These are phyloP conservation scores for Phalanger gymnotis DNA, from an alignment of 2,797 vertebrate species.

Conservation along the genomic window DNA sequence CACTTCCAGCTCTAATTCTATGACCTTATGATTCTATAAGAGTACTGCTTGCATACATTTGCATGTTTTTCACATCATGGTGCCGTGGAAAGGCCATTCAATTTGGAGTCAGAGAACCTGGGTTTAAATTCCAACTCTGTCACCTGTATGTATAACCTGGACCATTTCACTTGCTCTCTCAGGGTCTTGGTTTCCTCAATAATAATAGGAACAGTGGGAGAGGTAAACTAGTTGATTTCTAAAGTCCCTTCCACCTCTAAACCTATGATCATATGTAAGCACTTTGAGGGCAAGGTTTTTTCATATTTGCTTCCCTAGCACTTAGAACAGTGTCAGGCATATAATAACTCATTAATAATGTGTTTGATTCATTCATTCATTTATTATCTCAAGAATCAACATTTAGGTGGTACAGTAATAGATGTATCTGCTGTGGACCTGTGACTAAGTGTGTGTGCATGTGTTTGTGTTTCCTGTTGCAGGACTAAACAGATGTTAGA, in stretches of 20 bases:
- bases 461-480: background rate
- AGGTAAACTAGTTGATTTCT: background rate
- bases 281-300: background rate
- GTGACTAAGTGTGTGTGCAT: background rate
- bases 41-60: background rate
- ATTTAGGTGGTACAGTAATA: background rate
- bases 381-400: background rate
- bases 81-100: background rate
- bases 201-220: background rate
- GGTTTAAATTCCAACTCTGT: background rate
- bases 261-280: background rate
- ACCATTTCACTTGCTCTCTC: background rate
- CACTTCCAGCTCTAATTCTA: background rate
- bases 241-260: background rate
- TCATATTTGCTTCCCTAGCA: background rate
- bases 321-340: background rate
- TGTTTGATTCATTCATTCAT: background rate
- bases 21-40: background rate
- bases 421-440: background rate
- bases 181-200: background rate
- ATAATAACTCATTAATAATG: background rate
- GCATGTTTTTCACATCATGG: background rate
- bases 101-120: background rate
- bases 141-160: background rate
- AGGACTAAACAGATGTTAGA: background rate